phyloP scores from a whole-genome alignment of 2,113 vertebrate species.

The Xenopus tropicalis region DNA sequence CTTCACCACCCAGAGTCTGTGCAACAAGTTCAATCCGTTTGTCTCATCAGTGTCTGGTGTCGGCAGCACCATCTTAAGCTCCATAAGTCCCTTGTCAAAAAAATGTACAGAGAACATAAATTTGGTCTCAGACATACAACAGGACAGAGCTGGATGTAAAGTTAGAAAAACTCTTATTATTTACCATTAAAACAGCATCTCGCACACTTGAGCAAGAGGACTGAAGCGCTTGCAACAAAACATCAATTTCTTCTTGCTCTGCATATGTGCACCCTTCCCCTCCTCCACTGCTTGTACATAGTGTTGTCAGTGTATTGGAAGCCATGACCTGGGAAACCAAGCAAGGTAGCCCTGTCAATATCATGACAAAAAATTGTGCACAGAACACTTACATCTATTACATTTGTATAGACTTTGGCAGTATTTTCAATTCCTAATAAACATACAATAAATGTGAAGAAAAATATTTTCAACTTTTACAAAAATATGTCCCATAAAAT shows the following conservation, averaged over 20 bases:
- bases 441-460: too few relatives aligned
- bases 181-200: slow-evolving; percentile 87
- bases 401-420: too few relatives aligned
- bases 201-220: slow-evolving; percentile 87
- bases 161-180: slow-evolving; percentile 28
- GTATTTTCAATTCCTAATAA: too few relatives aligned
- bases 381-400: background rate
- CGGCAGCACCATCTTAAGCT: slow-evolving; percentile 90
- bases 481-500: too few relatives aligned
- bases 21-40: slow-evolving; percentile 80
- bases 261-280: slow-evolving; percentile 83
- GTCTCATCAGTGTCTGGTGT: slow-evolving; percentile 79
- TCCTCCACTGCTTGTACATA: slow-evolving; percentile 86
- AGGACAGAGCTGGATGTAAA: too few relatives aligned
- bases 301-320: slow-evolving; percentile 76
- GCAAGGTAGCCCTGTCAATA: background rate
- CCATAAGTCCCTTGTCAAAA: slow-evolving; percentile 79
- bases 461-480: too few relatives aligned
- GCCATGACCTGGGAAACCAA: slow-evolving; percentile 77
- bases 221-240: slow-evolving; percentile 81
- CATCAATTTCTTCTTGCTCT: slow-evolving; percentile 87
- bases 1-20: slow-evolving; percentile 87
- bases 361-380: background rate
- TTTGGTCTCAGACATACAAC: too few relatives aligned
- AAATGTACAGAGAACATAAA: background rate